Percentiles rank a stretch among this genome's conserved stretches.
Conservation (phyloP, 2,113 vertebrate genomes). For the Leiothrix lutea region DNA sequence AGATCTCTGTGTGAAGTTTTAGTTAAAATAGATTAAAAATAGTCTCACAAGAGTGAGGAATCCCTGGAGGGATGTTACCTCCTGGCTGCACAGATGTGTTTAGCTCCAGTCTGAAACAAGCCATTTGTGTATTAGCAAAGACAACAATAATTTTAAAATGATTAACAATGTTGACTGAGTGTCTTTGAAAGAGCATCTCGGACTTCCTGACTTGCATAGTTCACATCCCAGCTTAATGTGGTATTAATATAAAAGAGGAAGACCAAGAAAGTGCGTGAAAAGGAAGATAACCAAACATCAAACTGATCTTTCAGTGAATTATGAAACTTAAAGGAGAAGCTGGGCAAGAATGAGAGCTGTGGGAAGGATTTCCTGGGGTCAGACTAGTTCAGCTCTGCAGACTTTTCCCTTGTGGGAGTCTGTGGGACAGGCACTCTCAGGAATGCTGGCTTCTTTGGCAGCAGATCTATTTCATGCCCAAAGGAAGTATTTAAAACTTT, state of each 20-base stretch:
- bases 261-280: background rate
- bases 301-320: background rate
- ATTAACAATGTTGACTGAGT: background rate
- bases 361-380: conserved; percentile 52
- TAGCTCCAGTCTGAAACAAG: background rate
- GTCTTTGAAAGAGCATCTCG: background rate
- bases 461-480: conserved; percentile 37
- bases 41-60: background rate
- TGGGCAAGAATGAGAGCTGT: background rate
- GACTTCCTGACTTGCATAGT: background rate
- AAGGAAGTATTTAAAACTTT: conserved; percentile 58
- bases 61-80: background rate
- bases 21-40: background rate
- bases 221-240: conserved; percentile 22
- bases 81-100: background rate
- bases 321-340: background rate
- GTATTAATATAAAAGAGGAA: background rate
- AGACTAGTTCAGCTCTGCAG: conserved; percentile 40
- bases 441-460: conserved; percentile 23
- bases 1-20: background rate
- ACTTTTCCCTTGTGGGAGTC: conserved; percentile 13
- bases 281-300: background rate
- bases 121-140: background rate
- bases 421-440: conserved; percentile 26
- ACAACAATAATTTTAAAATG: background rate